A percentile compares a stretch with the other conserved stretches of the same genome.
These are phyloP conservation scores for Oryzias celebensis DNA, from an alignment of 2,113 vertebrate species.

Conservation along the genomic window DNA sequence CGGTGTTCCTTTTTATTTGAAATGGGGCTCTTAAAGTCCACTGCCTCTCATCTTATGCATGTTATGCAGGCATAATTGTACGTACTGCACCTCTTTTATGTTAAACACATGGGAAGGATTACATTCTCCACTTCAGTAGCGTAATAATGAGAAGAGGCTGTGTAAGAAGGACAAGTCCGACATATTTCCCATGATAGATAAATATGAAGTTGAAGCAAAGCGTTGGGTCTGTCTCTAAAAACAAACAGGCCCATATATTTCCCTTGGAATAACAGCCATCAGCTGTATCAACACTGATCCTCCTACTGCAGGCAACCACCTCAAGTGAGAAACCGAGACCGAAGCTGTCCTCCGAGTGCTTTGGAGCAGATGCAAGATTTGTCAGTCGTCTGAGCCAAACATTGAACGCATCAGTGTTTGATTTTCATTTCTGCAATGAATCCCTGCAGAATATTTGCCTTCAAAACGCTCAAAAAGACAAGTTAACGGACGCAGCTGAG, in stretches of 20 bases:
- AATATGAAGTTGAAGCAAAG: slow-evolving; percentile 78
- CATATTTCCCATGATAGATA: slow-evolving; percentile 80
- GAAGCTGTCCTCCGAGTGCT: slow-evolving; percentile 41
- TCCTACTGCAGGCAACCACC: slow-evolving; percentile 72
- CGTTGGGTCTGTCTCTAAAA: slow-evolving; percentile 75
- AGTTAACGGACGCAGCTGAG: slow-evolving; percentile 29
- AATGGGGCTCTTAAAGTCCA: slow-evolving; percentile 31
- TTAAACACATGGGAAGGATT: background rate
- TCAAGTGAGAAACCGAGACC: slow-evolving; percentile 61
- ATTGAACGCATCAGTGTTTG: slow-evolving; percentile 16
- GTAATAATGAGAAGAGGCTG: slow-evolving; percentile 26
- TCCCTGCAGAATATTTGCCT: slow-evolving; percentile 6
- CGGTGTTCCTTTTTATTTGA: slow-evolving; percentile 22
- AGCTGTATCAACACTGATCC: slow-evolving; percentile 80
- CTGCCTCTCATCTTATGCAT: slow-evolving; percentile 30
- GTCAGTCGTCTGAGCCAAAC: slow-evolving; percentile 19
- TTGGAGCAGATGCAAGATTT: slow-evolving; percentile 31
- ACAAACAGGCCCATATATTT: slow-evolving; percentile 79
- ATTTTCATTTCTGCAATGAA: slow-evolving; percentile 23
- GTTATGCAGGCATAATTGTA: slow-evolving; percentile 26
- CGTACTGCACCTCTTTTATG: slow-evolving; percentile 2
- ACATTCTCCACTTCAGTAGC: slow-evolving; percentile 15
- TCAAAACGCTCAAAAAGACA: slow-evolving; percentile 13
- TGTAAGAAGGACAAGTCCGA: slow-evolving; percentile 57
- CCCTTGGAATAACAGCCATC: slow-evolving; percentile 77